Evolutionary conservation across 2,113 vertebrate species (phyloP).

Genomic region (Calypte anna): DNA sequence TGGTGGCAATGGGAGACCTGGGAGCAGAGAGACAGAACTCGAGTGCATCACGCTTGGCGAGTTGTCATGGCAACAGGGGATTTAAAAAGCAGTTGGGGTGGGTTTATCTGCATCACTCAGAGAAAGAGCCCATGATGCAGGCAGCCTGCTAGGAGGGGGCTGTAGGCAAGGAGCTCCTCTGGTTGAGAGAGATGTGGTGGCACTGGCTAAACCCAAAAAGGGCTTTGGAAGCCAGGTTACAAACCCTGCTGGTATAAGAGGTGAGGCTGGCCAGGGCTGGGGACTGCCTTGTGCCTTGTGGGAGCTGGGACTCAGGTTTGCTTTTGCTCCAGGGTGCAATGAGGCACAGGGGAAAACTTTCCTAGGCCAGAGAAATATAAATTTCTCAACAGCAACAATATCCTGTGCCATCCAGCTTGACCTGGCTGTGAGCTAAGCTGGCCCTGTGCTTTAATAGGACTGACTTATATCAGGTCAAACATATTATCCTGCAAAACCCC

Average conservation of each 20-base stretch:
- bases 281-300: neutral
- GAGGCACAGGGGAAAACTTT: neutral
- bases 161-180: neutral
- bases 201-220: neutral
- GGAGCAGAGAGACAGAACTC: neutral
- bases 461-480: neutral
- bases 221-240: neutral
- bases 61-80: neutral
- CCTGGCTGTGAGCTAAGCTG: neutral
- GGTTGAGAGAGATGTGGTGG: neutral
- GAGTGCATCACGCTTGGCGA: neutral
- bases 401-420: neutral
- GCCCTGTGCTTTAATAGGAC: neutral
- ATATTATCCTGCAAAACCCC: neutral
- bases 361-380: accelerated
- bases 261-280: neutral
- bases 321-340: neutral
- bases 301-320: accelerated
- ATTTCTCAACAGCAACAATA: neutral
- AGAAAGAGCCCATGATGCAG: neutral
- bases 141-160: neutral
- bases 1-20: neutral
- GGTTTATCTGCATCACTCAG: accelerated
- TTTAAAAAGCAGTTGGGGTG: neutral
- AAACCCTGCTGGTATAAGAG: neutral